phyloP scores from a whole-genome alignment of 2,113 vertebrate species.

The Cephalophus harveyi region DNA sequence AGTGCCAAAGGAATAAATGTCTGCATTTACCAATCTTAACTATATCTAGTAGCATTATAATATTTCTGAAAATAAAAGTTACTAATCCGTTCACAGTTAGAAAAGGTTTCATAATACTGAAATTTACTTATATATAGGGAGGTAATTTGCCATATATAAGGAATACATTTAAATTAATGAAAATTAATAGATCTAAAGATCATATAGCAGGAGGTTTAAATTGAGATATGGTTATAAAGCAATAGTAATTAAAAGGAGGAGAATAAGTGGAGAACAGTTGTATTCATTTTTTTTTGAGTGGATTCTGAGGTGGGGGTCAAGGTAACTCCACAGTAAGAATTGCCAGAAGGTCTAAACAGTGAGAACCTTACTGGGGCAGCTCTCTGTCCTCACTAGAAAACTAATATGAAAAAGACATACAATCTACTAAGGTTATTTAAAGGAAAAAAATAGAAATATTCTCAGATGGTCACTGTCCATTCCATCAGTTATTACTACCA shows the following conservation, averaged over 20 bases:
- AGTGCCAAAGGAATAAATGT: background rate
- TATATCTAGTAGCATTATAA: constrained; percentile 26
- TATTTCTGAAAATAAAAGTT: constrained; percentile 44
- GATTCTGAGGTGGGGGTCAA: background rate
- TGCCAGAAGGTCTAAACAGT: background rate
- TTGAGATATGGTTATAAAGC: constrained; percentile 2
- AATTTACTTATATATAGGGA: background rate
- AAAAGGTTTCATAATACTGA: constrained; percentile 21
- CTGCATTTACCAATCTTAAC: background rate
- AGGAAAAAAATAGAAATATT: background rate
- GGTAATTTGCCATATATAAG: background rate
- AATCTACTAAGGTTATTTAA: background rate
- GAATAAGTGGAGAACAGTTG: background rate
- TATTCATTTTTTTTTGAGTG: background rate
- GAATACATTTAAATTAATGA: constrained; percentile 39
- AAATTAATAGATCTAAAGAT: background rate
- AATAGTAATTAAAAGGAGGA: background rate
- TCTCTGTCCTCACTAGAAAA: background rate
- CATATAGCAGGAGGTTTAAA: background rate
- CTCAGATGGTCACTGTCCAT: background rate
- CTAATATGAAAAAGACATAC: background rate
- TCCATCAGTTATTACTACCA: background rate
- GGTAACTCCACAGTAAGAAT: background rate
- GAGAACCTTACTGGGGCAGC: background rate
- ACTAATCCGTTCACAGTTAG: background rate